Conservation (phyloP, 2,113 vertebrate species). For the Pseudonaja textilis region DNA sequence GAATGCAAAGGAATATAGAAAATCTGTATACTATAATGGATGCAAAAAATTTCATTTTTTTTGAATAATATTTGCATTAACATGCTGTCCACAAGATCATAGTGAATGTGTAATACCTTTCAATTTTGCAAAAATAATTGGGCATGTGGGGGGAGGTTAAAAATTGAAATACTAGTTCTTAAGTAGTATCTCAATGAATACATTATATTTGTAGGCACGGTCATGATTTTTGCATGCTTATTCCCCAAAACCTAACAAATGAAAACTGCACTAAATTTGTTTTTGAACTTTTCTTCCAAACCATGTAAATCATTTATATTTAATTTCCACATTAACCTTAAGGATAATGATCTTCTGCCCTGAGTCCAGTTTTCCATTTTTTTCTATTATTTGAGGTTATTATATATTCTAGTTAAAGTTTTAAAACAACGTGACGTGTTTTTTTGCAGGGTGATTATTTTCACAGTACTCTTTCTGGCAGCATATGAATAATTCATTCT, state of each 20-base stretch:
- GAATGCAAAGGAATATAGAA: neutral
- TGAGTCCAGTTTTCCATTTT: neutral
- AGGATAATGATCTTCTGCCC: neutral
- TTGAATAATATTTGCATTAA: slow-evolving; percentile 3
- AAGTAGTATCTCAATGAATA: neutral
- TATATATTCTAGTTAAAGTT: slow-evolving; percentile 8
- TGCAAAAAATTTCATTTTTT: neutral
- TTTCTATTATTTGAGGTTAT: neutral
- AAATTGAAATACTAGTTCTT: neutral
- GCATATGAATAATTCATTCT: slow-evolving; percentile 20
- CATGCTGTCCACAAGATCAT: neutral
- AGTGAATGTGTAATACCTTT: neutral
- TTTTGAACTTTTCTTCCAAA: neutral
- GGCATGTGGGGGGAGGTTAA: neutral
- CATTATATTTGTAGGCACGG: neutral
- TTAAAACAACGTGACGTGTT: slow-evolving; percentile 15
- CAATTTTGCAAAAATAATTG: neutral
- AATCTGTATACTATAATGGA: neutral
- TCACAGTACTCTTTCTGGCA: slow-evolving; percentile 3
- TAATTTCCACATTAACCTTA: neutral
- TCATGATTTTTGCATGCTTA: neutral
- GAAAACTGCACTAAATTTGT: neutral
- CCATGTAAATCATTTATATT: neutral
- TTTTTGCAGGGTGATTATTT: neutral
- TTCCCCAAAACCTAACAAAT: neutral